Evolutionary conservation across 1,140 invertebrate species (phyloP), one percentile per base, ranked within the genome.

Genomic region (Catajapyx aquilonaris): DNA sequence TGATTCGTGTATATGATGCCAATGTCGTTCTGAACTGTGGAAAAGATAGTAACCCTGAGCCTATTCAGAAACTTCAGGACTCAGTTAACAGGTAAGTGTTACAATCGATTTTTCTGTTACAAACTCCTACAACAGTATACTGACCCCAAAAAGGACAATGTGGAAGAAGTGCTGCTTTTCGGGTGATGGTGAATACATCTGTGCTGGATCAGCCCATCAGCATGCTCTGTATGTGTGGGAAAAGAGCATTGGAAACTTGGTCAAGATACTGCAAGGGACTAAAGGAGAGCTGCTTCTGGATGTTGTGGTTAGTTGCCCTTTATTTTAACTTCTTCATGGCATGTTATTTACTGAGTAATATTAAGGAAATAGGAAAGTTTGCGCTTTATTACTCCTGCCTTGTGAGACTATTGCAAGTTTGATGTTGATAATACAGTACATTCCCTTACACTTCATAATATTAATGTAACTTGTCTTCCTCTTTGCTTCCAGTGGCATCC

Each of bases 121-220:
- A n/a, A n/a, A n/a, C n/a, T n/a, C n/a, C n/a, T n/a, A n/a, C n/a
- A n/a, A n/a, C n/a, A n/a, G n/a, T n/a, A n/a, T n/a, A n/a, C n/a
- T n/a, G n/a, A n/a, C n/a, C n/a, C n/a, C n/a, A n/a, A 49, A 39
- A 47, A 86, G 81, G 62, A 96, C 90, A 2, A 86, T 88, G 55
- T 99, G 95, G 95, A 97, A 96, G 56, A 96, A 95, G 54, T 97
- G 94, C 54, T 95, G 90, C 54, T 97, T 97, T 56, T 98, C 93
- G n/a, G 91, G 91, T 2, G 93, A 98, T 63, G 90, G 91, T 1
- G 91, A 98, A 61, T 98, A 94, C 56, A 88, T 99, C 39, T 97
- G 93, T 57, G 95, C 93, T 33, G 94, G 93, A 2, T 97, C 91
- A 13, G 86, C 91, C 0, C 69, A 91, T 20, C 85, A 94, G 50